phyloP scores from a whole-genome alignment of 2,888 invertebrate genomes.

The Tolmerus cingulatus region DNA sequence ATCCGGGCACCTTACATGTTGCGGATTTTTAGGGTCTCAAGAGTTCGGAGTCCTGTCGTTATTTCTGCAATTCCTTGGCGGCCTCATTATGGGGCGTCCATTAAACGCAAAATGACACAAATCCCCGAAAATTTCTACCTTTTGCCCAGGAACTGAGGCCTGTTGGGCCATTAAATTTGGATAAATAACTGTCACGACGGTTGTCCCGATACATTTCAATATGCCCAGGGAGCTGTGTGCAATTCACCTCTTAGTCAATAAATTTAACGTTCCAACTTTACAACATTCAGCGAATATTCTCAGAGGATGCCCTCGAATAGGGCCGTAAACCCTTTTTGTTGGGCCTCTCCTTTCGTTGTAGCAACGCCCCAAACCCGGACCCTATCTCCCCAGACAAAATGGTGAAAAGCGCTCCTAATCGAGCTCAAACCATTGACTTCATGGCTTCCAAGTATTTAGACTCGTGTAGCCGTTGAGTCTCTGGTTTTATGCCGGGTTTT shows the following conservation, averaged over 20 bases:
- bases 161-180: conserved; percentile 8
- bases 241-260: conserved; percentile 16
- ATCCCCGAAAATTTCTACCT: background rate
- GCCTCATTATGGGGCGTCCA: background rate
- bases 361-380: background rate
- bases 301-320: background rate
- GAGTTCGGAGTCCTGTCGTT: background rate
- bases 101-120: background rate
- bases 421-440: conserved; percentile 44
- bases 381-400: background rate
- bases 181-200: conserved; percentile 21
- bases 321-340: background rate
- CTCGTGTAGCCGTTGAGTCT: conserved; percentile 21
- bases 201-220: conserved; percentile 2
- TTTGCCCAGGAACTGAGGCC: background rate
- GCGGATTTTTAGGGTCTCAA: background rate
- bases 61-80: background rate
- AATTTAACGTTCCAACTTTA: conserved; percentile 14
- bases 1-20: background rate
- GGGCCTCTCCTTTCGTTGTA: background rate
- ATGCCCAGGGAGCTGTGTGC: conserved; percentile 10
- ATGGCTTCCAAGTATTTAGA: conserved; percentile 44
- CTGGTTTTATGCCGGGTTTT: conserved; percentile 7
- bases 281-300: conserved; percentile 9
- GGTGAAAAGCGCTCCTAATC: conserved; percentile 12